Conservation (phyloP, 2,113 vertebrate species). For the Potamarius usumacintae region DNA sequence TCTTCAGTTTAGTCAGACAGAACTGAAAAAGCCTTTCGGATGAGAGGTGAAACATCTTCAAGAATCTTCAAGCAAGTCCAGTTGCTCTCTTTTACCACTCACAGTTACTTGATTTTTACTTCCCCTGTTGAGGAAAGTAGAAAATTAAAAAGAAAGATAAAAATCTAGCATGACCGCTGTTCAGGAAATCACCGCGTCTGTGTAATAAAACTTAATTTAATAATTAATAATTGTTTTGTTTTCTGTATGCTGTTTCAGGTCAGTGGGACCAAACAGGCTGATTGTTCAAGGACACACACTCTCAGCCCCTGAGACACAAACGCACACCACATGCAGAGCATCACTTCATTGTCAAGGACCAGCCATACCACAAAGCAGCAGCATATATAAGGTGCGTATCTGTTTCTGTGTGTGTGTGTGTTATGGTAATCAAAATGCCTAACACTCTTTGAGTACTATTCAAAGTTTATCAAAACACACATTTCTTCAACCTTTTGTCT, state of each 20-base stretch:
- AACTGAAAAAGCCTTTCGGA: no score
- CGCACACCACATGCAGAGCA: slow-evolving; percentile 44
- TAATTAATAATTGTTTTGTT: neutral
- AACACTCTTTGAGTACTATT: neutral
- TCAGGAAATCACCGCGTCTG: neutral
- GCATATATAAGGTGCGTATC: slow-evolving; percentile 71
- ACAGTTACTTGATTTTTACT: no score
- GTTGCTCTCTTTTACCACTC: no score
- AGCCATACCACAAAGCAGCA: slow-evolving; percentile 59
- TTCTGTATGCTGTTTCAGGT: slow-evolving; percentile 58
- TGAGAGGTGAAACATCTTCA: no score
- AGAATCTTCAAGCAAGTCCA: no score
- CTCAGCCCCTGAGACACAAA: slow-evolving; percentile 33
- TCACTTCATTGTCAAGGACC: slow-evolving; percentile 61
- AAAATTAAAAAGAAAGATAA: no score
- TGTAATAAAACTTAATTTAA: neutral
- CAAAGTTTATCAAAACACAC: neutral
- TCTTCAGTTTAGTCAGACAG: no score
- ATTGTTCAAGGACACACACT: slow-evolving; percentile 58
- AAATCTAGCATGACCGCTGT: neutral
- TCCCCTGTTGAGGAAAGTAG: no score
- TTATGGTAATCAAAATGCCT: neutral
- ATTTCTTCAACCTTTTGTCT: neutral
- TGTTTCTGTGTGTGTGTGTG: neutral
- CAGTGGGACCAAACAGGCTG: slow-evolving; percentile 61